Evolutionary conservation across 2,113 vertebrate genomes (phyloP), one percentile per base, ranked within the genome.

Genomic region (Acrocephalus kingi): DNA sequence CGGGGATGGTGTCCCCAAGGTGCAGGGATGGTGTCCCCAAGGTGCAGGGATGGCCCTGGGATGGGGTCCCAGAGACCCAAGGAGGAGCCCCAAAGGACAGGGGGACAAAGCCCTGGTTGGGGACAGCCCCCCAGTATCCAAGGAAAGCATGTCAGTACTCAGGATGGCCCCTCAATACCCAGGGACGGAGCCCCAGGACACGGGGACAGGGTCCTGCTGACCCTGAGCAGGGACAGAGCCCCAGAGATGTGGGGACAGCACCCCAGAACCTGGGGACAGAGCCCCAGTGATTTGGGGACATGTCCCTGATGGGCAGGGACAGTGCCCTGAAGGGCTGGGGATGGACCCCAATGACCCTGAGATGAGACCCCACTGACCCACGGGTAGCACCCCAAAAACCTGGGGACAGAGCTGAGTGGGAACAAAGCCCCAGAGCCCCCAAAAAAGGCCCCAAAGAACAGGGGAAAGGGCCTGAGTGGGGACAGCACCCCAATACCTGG

Each of bases 71-170:
- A 54, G 23, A 27, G 41, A 30, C 4, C 4, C 10, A 1, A n/a
- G 48, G 39, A 31, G 6, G 18, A 12, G 14, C 81, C 45, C 52
- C 20, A 1, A 8, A 16, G 52, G 15, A 23, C 8, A 3, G 11
- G 3, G 33, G 62, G 41, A 56, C 41, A 11, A 25, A 25, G 24
- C 33, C n/a, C 7, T 2, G 15, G 1, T 0, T 31, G 11, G 62
- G 45, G 39, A 62, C 48, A 37, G 58, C 39, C 7, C 48, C 56
- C 48, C 56, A 8, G 4, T 13, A 6, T 13, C 37, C 80, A 35
- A 31, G 30, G 35, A 5, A 10, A 15, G 31, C 10, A 0, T 23
- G 30, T n/a, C 45, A n/a, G 22, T 8, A 2, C 18, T 59, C 9
- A 6, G 66, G 66, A 15, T 82, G 55, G 51, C 19, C 45, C 79